These are phyloP conservation scores for Daubentonia madagascariensis DNA, from an alignment of 2,113 vertebrate species.

Conservation along the genomic window DNA sequence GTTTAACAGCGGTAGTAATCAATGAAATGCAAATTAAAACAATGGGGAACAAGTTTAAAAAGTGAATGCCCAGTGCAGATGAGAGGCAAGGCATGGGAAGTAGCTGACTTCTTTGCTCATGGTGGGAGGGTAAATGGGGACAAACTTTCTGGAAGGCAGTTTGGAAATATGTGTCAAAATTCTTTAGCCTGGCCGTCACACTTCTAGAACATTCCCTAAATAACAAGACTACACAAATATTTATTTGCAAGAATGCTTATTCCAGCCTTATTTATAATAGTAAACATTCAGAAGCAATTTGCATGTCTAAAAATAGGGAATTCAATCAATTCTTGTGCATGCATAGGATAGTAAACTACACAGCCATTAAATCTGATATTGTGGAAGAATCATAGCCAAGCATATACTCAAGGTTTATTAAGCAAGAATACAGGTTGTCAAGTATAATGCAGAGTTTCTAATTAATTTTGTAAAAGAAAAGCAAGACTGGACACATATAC, in stretches of 20 bases:
- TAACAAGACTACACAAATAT: neutral
- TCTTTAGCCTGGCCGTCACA: neutral
- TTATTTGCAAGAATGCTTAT: constrained; percentile 1
- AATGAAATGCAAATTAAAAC: constrained; percentile 25
- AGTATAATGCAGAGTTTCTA: neutral
- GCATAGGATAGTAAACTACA: neutral
- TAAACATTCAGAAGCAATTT: neutral
- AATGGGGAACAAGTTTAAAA: neutral
- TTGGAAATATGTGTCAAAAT: neutral
- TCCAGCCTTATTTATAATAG: neutral
- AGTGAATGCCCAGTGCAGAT: neutral
- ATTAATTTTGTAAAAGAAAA: neutral
- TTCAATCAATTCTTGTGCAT: neutral
- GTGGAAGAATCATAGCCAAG: neutral
- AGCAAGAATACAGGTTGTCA: neutral
- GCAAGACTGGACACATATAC: neutral
- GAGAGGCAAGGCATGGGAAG: neutral
- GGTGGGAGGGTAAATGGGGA: neutral
- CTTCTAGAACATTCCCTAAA: constrained; percentile 29
- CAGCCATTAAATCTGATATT: neutral
- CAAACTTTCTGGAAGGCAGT: neutral
- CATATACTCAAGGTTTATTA: neutral
- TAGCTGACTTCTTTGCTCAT: neutral
- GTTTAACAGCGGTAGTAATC: neutral
- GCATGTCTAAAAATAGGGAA: neutral